These are phyloP conservation scores for Rotaria macrura DNA, from an alignment of 2,888 invertebrate genomes.

Conservation along the genomic window DNA sequence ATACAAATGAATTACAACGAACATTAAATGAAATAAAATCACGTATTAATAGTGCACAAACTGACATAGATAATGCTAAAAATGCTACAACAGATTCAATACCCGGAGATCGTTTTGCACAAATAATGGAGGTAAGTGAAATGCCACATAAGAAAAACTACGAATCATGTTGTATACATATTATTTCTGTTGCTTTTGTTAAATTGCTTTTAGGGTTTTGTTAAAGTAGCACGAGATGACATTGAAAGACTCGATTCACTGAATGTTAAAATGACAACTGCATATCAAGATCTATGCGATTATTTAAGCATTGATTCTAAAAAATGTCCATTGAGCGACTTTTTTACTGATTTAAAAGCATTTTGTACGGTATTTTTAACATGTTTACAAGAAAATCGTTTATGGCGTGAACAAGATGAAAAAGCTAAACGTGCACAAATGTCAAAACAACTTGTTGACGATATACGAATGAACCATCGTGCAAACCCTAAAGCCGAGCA, in stretches of 20 bases:
- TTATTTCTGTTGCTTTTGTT: conserved; percentile 53
- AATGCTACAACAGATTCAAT: conserved; percentile 67
- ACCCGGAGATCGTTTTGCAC: conserved; percentile 66
- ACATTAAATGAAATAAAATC: conserved; percentile 67
- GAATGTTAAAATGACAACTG: conserved; percentile 78
- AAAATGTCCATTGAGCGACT: conserved; percentile 87
- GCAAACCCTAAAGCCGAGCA: neutral
- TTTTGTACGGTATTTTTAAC: conserved; percentile 80
- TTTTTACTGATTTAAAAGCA: conserved; percentile 82
- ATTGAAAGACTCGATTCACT: conserved; percentile 79
- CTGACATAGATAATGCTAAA: conserved; percentile 60
- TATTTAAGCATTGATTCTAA: conserved; percentile 81
- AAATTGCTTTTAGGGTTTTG: conserved; percentile 60
- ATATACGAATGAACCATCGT: neutral
- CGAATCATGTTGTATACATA: conserved; percentile 35
- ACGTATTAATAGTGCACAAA: conserved; percentile 74
- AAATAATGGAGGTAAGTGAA: conserved; percentile 72
- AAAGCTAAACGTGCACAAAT: conserved; percentile 68
- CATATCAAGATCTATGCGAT: conserved; percentile 72
- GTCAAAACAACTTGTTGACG: conserved; percentile 41
- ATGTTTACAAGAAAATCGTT: conserved; percentile 71
- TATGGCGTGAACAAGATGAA: conserved; percentile 70
- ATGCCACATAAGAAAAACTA: neutral
- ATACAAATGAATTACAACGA: conserved; percentile 51
- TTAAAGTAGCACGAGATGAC: conserved; percentile 69